Conservation (phyloP, 2,888 invertebrate genomes). For the Stenodera caucasica region DNA sequence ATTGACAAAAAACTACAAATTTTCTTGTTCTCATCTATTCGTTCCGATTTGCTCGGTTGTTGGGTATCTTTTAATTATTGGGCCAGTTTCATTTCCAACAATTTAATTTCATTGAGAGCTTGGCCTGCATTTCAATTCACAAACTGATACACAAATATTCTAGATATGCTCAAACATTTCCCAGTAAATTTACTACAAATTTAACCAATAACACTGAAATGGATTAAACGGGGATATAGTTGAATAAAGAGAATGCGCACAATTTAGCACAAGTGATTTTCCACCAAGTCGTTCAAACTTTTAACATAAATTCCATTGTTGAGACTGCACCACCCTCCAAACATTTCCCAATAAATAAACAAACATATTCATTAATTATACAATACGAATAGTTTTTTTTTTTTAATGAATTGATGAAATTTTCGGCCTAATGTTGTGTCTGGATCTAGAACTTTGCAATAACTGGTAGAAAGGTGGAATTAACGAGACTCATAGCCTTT, state of each 20-base stretch:
- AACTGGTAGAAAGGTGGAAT: conserved; percentile 26
- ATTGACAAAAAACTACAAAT: too few species aligned
- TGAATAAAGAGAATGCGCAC: conserved; percentile 53
- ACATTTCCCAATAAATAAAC: not conserved
- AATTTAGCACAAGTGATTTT: conserved; percentile 53
- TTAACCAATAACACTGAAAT: conserved; percentile 52
- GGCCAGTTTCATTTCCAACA: conserved; percentile 1
- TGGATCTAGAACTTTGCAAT: conserved; percentile 24
- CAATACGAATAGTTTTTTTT: too few species aligned
- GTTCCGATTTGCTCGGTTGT: not conserved
- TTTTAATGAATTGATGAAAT: too few species aligned
- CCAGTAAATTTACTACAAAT: conserved; percentile 50
- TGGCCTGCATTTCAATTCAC: conserved; percentile 9
- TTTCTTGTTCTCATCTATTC: too few species aligned
- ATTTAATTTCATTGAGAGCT: conserved; percentile 8
- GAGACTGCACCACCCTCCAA: conserved; percentile 18
- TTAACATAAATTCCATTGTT: conserved; percentile 50
- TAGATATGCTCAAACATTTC: conserved; percentile 41
- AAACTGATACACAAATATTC: conserved; percentile 38
- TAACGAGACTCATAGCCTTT: conserved; percentile 53
- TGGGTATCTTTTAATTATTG: conserved; percentile 12
- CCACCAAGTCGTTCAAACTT: conserved; percentile 53
- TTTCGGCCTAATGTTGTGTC: conserved; percentile 22
- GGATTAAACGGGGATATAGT: conserved; percentile 52
- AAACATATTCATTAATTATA: not conserved